These are phyloP conservation scores for Siniperca scherzeri DNA, from an alignment of 2,797 vertebrate genomes.

Conservation along the genomic window DNA sequence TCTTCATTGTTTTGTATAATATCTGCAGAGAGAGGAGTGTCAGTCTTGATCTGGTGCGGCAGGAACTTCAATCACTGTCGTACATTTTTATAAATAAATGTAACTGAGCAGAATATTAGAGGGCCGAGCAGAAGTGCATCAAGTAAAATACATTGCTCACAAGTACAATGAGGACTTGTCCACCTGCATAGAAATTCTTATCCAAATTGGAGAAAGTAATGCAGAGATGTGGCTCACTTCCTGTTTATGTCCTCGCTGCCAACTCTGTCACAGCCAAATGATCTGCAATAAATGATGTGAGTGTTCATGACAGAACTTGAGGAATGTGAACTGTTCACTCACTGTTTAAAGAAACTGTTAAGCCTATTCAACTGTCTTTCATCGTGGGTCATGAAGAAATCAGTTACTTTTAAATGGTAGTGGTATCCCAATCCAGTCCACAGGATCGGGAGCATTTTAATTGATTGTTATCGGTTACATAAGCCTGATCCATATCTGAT, in stretches of 20 bases:
- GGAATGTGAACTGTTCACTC: conserved; percentile 10
- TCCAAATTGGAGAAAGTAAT: conserved; percentile 8
- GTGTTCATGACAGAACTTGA: conserved; percentile 14
- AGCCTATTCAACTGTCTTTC: background rate
- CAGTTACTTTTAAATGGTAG: background rate
- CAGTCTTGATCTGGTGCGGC: no score
- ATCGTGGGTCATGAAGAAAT: background rate
- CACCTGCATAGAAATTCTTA: background rate
- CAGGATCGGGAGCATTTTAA: background rate
- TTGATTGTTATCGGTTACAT: background rate
- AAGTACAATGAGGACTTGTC: background rate
- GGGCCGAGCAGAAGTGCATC: background rate
- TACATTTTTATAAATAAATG: background rate
- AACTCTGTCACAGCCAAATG: conserved; percentile 13
- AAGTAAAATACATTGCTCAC: background rate
- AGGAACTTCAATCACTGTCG: no score
- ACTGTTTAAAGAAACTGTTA: conserved; percentile 6
- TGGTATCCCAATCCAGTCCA: no score
- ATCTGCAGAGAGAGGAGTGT: no score
- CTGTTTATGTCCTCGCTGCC: conserved; percentile 30
- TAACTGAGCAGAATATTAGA: no score
- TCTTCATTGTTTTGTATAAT: no score
- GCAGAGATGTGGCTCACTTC: conserved; percentile 16
- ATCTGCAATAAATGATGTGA: conserved; percentile 13
- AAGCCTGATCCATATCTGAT: background rate